Conservation (phyloP, 2,113 vertebrate genomes). For the Amazona guildingii region DNA sequence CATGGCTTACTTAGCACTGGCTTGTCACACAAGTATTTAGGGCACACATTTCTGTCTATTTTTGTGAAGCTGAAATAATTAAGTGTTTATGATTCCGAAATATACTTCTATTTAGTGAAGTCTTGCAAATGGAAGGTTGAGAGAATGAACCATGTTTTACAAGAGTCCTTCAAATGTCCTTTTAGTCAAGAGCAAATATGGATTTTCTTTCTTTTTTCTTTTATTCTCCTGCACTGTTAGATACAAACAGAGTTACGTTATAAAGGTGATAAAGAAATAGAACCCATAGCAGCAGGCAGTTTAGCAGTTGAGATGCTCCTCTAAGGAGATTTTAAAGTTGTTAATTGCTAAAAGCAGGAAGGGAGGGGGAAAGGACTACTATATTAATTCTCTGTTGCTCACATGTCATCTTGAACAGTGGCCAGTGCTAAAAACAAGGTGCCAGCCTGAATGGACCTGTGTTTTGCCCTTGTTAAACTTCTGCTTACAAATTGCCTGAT, state of each 20-base stretch:
- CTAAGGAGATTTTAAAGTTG: background rate
- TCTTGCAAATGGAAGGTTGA: background rate
- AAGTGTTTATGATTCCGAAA: background rate
- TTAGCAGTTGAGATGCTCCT: background rate
- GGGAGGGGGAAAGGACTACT: background rate
- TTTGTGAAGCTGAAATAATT: background rate
- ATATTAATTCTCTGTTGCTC: background rate
- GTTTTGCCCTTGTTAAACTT: background rate
- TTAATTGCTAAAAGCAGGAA: background rate
- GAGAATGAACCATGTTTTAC: background rate
- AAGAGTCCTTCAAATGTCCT: background rate
- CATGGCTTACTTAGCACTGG: background rate
- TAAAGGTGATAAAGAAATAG: background rate
- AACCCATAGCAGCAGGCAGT: background rate
- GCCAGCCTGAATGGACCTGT: background rate
- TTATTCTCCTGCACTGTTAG: background rate
- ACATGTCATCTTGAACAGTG: background rate
- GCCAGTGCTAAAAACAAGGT: background rate
- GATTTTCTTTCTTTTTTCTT: background rate
- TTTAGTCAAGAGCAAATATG: background rate
- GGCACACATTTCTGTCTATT: background rate
- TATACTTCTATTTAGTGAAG: background rate
- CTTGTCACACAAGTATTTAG: slow-evolving; percentile 13
- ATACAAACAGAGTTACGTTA: background rate
- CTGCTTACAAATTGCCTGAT: background rate